phyloP scores from a whole-genome alignment of 2,113 vertebrate genomes.

The Pao palembangensis region DNA sequence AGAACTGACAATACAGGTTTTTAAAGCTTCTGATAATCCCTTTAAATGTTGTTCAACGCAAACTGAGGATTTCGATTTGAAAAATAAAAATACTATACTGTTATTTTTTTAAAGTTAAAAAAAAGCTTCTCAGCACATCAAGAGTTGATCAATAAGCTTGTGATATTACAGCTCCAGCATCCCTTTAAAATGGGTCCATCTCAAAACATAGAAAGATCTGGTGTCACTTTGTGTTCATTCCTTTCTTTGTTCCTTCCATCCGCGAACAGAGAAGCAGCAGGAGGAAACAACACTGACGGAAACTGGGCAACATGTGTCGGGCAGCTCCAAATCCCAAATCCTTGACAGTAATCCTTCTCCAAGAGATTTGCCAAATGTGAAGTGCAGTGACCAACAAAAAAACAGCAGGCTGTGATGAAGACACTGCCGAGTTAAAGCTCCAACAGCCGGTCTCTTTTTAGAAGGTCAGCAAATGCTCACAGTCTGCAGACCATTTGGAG shows the following conservation, averaged over 20 bases:
- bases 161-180: conserved; percentile 21
- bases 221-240: not conserved
- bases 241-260: conserved; percentile 15
- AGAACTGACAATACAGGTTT: not conserved
- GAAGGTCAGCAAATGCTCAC: not conserved
- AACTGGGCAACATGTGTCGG: conserved; percentile 70
- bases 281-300: conserved; percentile 12
- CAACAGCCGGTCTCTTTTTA: no score
- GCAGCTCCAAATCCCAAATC: conserved; percentile 81
- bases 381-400: conserved; percentile 26
- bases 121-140: conserved; percentile 16
- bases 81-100: no score
- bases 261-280: not conserved
- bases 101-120: not conserved
- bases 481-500: no score
- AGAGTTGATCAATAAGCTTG: conserved; percentile 51
- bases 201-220: conserved; percentile 21
- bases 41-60: not conserved
- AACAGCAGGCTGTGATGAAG: not conserved
- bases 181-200: conserved; percentile 35
- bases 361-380: conserved; percentile 75
- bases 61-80: no score
- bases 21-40: no score
- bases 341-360: conserved; percentile 80
- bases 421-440: conserved; percentile 4